These are phyloP conservation scores for Triops longicaudatus DNA, from an alignment of 1,140 invertebrate genomes.

Conservation along the genomic window DNA sequence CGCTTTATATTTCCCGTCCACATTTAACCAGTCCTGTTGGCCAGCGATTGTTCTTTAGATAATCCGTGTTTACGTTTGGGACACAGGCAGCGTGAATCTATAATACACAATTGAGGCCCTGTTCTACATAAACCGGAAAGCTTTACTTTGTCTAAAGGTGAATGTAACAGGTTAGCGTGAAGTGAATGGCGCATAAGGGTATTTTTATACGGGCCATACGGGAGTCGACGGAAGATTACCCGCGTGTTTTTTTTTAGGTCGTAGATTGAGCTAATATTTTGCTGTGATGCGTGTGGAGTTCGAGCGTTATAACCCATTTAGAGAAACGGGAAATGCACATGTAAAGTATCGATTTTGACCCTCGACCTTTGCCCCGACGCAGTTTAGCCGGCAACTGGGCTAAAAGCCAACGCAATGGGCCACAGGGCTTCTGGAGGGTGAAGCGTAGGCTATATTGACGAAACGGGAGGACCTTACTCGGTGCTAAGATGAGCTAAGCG, in stretches of 20 bases:
- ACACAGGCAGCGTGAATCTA: background rate
- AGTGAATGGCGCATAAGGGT: background rate
- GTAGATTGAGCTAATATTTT: background rate
- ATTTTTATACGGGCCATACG: background rate
- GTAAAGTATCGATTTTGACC: conserved; percentile 3
- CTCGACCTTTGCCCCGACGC: background rate
- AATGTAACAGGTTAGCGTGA: background rate
- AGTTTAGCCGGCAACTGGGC: background rate
- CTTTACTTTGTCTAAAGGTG: background rate
- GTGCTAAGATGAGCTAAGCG: conserved; percentile 5
- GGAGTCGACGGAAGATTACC: background rate
- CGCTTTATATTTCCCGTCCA: background rate
- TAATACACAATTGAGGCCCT: background rate
- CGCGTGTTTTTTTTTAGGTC: background rate
- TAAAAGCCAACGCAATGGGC: background rate
- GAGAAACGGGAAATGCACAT: background rate
- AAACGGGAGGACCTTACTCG: background rate
- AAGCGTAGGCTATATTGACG: conserved; percentile 7
- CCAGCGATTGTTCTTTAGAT: background rate
- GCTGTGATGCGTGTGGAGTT: background rate
- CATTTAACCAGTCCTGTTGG: background rate
- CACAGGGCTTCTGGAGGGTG: background rate
- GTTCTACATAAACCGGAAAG: background rate
- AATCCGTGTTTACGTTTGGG: background rate
- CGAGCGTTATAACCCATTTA: background rate